These are phyloP conservation scores for Xenopus petersii DNA, from an alignment of 2,797 vertebrate species.

Conservation along the genomic window DNA sequence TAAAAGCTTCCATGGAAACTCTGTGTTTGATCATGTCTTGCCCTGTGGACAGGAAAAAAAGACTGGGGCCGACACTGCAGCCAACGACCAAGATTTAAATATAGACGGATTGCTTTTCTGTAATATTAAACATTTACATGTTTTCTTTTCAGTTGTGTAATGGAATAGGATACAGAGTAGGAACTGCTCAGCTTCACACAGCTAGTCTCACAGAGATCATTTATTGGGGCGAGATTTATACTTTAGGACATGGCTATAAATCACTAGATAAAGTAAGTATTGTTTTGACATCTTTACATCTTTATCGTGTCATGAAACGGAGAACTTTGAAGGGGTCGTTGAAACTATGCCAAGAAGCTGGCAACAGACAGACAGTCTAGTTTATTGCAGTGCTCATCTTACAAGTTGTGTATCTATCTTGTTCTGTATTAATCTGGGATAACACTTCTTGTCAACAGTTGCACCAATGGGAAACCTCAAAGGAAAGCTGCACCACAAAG, in stretches of 20 bases:
- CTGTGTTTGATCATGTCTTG: no score
- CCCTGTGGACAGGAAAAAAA: no score
- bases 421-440: background rate
- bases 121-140: no score
- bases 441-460: background rate
- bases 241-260: slow-evolving; percentile 29
- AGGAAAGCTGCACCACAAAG: background rate
- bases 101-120: no score
- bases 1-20: no score
- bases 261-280: slow-evolving; percentile 6
- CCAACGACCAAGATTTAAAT: no score
- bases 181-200: background rate
- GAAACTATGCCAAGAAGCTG: slow-evolving; percentile 12
- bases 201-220: background rate
- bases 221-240: slow-evolving; percentile 6
- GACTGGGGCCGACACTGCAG: no score
- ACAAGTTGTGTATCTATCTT: background rate
- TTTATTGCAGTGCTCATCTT: background rate
- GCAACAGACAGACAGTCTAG: background rate
- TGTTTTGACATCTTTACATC: slow-evolving; percentile 21
- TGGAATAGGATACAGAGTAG: background rate
- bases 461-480: background rate
- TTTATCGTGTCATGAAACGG: slow-evolving; percentile 2
- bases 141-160: no score
- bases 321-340: slow-evolving; percentile 27